Percentiles rank a stretch among this genome's conserved stretches.
phyloP scores from a whole-genome alignment of 2,888 invertebrate species.

The Drosophila mimica region DNA sequence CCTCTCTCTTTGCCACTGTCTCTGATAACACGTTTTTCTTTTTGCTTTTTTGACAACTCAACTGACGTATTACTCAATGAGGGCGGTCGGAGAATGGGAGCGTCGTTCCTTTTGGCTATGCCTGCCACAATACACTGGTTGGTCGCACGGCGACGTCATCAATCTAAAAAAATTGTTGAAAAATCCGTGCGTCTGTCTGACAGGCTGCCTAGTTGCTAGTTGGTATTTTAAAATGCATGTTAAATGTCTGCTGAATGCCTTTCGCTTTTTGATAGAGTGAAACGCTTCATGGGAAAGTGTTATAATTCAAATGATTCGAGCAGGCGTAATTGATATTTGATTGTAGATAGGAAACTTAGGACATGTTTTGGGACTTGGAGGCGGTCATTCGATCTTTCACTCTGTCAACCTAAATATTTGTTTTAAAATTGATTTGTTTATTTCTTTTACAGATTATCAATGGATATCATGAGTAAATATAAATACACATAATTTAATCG shows the following conservation, averaged over 20 bases:
- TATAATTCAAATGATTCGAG: conserved; percentile 69
- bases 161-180: conserved; percentile 61
- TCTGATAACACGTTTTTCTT: conserved; percentile 55
- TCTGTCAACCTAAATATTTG: background rate
- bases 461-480: background rate
- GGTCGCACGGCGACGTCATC: conserved; percentile 60
- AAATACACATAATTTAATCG: background rate
- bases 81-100: conserved; percentile 24
- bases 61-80: conserved; percentile 69
- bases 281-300: conserved; percentile 75
- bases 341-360: conserved; percentile 4
- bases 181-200: conserved; percentile 49
- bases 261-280: conserved; percentile 72
- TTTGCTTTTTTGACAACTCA: conserved; percentile 61
- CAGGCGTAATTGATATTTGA: conserved; percentile 61
- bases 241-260: conserved; percentile 55
- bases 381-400: background rate
- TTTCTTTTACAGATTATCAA: background rate
- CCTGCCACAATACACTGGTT: conserved; percentile 58
- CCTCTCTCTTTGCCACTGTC: conserved; percentile 8
- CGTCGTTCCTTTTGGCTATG: conserved; percentile 65
- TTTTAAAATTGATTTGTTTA: background rate
- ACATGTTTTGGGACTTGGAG: background rate
- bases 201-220: conserved; percentile 26
- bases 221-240: conserved; percentile 68